phyloP scores from a whole-genome alignment of 2,113 vertebrate genomes.

The Platysteira castanea region DNA sequence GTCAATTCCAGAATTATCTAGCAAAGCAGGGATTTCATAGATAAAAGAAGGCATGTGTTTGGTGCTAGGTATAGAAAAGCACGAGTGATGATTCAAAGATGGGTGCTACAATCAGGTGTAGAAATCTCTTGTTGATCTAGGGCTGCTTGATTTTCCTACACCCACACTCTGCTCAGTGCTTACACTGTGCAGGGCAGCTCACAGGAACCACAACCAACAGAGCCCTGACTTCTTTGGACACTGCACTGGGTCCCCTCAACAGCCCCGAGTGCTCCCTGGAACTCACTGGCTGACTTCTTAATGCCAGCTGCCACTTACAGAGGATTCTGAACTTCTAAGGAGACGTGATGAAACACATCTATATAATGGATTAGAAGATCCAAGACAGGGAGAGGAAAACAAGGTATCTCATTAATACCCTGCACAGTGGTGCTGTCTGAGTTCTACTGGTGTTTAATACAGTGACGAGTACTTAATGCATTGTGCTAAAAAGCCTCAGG shows the following conservation, averaged over 20 bases:
- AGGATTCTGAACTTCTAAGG: background rate
- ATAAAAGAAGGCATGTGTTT: background rate
- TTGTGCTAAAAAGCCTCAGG: background rate
- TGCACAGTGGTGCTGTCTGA: background rate
- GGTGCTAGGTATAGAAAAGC: background rate
- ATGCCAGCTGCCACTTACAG: background rate
- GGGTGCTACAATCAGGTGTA: background rate
- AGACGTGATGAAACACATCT: background rate
- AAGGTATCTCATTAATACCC: background rate
- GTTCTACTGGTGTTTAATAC: background rate
- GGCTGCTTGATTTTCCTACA: background rate
- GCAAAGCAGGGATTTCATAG: background rate
- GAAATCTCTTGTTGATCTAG: background rate
- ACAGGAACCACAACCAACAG: background rate
- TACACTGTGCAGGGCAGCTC: background rate
- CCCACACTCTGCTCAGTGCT: background rate
- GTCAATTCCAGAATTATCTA: background rate
- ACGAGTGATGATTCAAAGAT: background rate
- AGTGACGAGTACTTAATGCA: background rate
- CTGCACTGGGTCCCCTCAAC: fast-evolving
- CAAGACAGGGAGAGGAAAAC: background rate
- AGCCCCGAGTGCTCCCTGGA: fast-evolving
- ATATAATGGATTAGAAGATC: background rate
- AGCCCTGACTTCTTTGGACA: background rate
- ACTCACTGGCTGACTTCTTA: no score